A percentile compares a stretch with the other conserved stretches of the same genome.
Evolutionary conservation across 2,888 invertebrate species (phyloP).

Genomic region (Aleiodes testaceus): DNA sequence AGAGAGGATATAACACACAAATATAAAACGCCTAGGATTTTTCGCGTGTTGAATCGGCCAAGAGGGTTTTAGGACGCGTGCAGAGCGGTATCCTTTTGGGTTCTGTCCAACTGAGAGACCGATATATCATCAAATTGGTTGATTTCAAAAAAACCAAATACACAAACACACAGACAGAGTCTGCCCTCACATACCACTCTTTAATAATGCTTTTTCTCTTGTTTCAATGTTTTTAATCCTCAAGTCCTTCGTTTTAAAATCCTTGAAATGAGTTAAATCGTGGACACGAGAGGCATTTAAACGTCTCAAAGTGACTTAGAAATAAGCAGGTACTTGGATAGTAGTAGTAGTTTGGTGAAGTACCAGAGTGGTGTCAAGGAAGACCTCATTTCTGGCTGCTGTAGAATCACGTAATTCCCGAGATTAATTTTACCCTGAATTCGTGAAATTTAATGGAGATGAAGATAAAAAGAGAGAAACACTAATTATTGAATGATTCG

Average conservation of each 20-base stretch:
- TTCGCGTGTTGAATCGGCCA: slow-evolving; percentile 13
- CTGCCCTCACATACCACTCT: background rate
- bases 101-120: slow-evolving; percentile 4
- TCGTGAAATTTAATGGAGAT: no score
- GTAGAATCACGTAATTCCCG: no score
- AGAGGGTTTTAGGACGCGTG: slow-evolving; percentile 12
- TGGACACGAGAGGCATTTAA: background rate
- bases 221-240: background rate
- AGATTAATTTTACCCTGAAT: no score
- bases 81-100: slow-evolving; percentile 27
- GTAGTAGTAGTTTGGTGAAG: no score
- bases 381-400: no score
- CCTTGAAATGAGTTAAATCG: background rate
- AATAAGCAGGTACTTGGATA: background rate
- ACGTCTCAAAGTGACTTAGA: background rate
- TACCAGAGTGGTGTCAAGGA: no score
- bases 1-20: background rate
- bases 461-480: no score
- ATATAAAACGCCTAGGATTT: slow-evolving; percentile 25
- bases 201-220: background rate
- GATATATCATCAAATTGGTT: slow-evolving; percentile 33
- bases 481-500: no score
- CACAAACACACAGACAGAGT: background rate
- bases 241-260: background rate
- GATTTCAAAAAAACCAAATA: background rate